Conservation (phyloP, 2,797 vertebrate species). For the Anguilla obscura region DNA sequence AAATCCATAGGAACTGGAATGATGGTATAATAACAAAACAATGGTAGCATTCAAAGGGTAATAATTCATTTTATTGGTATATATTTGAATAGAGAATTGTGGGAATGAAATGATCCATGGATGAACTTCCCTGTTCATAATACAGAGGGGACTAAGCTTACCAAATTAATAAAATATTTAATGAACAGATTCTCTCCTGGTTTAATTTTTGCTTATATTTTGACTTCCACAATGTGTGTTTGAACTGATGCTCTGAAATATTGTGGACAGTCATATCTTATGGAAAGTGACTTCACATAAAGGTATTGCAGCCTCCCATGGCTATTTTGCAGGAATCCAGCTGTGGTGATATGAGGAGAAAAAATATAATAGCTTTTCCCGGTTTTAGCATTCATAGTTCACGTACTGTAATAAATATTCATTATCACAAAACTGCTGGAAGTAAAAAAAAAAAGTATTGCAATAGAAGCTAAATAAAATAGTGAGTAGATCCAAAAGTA, state of each 20-base stretch:
- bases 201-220: background rate
- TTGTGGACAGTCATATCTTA: background rate
- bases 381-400: background rate
- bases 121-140: background rate
- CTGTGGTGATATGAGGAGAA: background rate
- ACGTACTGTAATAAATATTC: background rate
- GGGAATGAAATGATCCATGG: background rate
- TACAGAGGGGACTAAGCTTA: background rate
- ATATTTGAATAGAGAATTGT: background rate
- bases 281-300: background rate
- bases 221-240: background rate
- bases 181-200: background rate
- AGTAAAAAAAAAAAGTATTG: background rate
- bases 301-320: background rate
- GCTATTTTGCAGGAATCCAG: background rate
- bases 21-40: conserved; percentile 13
- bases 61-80: background rate
- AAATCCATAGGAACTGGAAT: background rate
- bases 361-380: background rate
- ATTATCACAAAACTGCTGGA: background rate
- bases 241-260: background rate
- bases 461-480: background rate
- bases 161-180: background rate
- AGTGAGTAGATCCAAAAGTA: background rate
- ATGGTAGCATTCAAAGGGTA: background rate